A percentile compares a stretch with the other conserved stretches of the same genome.
Evolutionary conservation across 2,797 vertebrate species (phyloP).

Genomic region (Falco cherrug): DNA sequence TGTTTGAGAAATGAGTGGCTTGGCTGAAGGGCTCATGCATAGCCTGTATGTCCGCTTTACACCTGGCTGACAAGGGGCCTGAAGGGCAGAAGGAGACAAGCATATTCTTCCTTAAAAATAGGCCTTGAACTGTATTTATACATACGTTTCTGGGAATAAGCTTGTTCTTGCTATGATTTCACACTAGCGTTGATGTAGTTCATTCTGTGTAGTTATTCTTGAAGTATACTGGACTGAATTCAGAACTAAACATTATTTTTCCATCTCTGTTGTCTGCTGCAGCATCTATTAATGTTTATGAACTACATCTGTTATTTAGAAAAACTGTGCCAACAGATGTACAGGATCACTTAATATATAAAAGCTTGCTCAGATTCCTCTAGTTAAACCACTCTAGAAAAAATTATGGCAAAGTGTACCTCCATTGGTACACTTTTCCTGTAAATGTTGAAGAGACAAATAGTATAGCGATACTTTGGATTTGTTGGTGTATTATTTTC

Average conservation of each 20-base stretch:
- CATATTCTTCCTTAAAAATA: background rate
- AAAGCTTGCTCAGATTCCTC: background rate
- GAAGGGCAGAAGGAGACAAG: background rate
- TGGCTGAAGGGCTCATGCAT: background rate
- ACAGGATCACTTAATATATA: background rate
- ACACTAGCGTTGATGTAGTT: background rate
- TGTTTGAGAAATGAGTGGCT: background rate
- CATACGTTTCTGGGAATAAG: background rate
- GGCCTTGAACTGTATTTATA: background rate
- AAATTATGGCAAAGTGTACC: accelerated
- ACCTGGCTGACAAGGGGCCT: background rate
- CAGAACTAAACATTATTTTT: background rate
- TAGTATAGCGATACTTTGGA: background rate
- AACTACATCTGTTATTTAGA: background rate
- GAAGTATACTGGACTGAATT: background rate
- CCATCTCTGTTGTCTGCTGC: background rate
- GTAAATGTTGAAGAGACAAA: background rate
- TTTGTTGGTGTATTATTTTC: background rate
- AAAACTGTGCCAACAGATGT: background rate
- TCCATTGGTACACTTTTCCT: background rate
- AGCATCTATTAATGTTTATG: background rate
- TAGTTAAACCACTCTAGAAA: background rate
- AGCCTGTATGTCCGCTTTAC: background rate
- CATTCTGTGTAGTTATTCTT: background rate
- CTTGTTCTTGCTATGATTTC: background rate